Evolutionary conservation across 1,140 invertebrate genomes (phyloP).

Genomic region (Papilio polyxenes): DNA sequence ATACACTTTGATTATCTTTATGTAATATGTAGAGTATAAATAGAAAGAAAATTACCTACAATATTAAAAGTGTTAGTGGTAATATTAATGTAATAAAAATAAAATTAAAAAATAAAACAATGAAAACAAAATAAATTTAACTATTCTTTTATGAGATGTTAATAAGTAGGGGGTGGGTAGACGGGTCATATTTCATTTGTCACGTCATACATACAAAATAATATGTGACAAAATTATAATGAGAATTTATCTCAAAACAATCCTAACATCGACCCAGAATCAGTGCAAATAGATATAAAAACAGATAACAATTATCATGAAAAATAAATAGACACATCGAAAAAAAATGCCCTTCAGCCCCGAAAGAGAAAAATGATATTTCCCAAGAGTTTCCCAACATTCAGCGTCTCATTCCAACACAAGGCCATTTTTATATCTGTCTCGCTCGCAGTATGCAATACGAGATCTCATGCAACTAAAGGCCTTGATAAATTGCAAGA

Average conservation of each 20-base stretch:
- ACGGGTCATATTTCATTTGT: neutral
- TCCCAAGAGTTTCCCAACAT: constrained; percentile 78
- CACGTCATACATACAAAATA: neutral
- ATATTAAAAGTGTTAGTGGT: too few species aligned
- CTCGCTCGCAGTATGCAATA: constrained; percentile 75
- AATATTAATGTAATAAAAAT: neutral
- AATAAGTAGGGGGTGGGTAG: too few species aligned
- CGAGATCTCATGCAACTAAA: constrained; percentile 76
- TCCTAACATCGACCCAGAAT: constrained; percentile 60
- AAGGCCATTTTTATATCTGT: constrained; percentile 63
- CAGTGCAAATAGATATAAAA: constrained; percentile 55
- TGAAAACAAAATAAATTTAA: neutral
- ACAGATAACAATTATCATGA: constrained; percentile 60
- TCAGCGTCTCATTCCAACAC: constrained; percentile 65
- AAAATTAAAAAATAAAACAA: neutral
- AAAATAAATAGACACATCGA: constrained; percentile 65
- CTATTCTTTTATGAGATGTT: neutral
- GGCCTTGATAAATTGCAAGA: constrained; percentile 78
- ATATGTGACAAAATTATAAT: constrained; percentile 8
- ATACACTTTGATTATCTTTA: too few species aligned
- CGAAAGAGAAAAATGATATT: constrained; percentile 78
- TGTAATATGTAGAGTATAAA: too few species aligned
- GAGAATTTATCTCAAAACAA: constrained; percentile 18
- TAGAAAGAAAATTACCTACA: too few species aligned
- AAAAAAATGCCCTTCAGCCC: constrained; percentile 77